Evolutionary conservation across 2,888 invertebrate genomes (phyloP).

Genomic region (Parnassius smintheus): DNA sequence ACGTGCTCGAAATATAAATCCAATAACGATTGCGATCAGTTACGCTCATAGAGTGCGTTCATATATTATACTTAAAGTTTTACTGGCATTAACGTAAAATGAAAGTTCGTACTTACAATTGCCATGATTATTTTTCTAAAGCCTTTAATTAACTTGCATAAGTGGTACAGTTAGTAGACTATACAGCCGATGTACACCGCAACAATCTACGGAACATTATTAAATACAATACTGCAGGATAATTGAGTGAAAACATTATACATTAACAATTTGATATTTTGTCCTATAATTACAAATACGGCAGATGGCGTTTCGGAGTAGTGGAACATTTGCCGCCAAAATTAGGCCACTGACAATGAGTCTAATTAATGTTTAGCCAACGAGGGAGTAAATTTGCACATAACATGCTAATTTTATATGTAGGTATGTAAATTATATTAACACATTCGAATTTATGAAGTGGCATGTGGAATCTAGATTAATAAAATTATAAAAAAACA

Average conservation of each 20-base stretch:
- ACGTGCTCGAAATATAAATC: slow-evolving; percentile 26
- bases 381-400: slow-evolving; percentile 27
- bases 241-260: slow-evolving; percentile 62
- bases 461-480: too few species aligned
- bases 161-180: neutral
- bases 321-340: slow-evolving; percentile 46
- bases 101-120: slow-evolving; percentile 11
- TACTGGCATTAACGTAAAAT: neutral
- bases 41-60: neutral
- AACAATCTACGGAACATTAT: slow-evolving; percentile 36
- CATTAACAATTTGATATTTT: slow-evolving; percentile 34
- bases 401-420: slow-evolving; percentile 28
- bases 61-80: too few species aligned
- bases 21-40: slow-evolving; percentile 14
- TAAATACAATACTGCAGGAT: slow-evolving; percentile 60
- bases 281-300: slow-evolving; percentile 45
- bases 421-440: neutral
- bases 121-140: slow-evolving; percentile 8
- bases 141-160: slow-evolving; percentile 11
- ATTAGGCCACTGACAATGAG: slow-evolving; percentile 45
- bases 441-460: too few species aligned
- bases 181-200: slow-evolving; percentile 35
- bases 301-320: slow-evolving; percentile 42
- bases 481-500: too few species aligned
- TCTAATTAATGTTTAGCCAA: slow-evolving; percentile 38